phyloP scores from a whole-genome alignment of 1,140 invertebrate genomes.

The Drosophila pseudoobscura region DNA sequence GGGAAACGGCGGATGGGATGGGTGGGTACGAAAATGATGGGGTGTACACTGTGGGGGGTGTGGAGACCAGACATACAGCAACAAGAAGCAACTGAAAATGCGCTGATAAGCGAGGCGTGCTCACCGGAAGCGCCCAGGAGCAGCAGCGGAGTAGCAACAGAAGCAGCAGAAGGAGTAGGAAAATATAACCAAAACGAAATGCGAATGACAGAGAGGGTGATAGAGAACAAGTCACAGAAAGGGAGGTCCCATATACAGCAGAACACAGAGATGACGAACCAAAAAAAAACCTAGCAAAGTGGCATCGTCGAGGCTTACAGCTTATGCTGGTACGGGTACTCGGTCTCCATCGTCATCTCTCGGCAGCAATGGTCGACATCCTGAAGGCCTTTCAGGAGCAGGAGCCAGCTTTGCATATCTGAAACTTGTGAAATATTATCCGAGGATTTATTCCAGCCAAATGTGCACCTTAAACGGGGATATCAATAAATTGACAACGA shows the following conservation, averaged over 20 bases:
- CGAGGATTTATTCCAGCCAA: conserved; percentile 17
- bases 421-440: conserved; percentile 45
- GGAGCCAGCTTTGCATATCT: conserved; percentile 42
- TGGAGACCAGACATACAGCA: not conserved
- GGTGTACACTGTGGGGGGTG: not conserved
- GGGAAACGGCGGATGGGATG: not conserved
- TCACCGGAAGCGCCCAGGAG: conserved; percentile 57
- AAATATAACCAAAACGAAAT: not conserved
- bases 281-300: conserved; percentile 44
- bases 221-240: conserved; percentile 9
- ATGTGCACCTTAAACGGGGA: conserved; percentile 6
- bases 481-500: conserved; percentile 18
- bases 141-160: conserved; percentile 10
- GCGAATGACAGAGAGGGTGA: conserved; percentile 10
- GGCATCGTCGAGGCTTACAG: conserved; percentile 28
- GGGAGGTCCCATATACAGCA: not conserved
- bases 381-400: conserved; percentile 20
- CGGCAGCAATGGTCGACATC: not conserved
- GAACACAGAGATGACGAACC: too few relatives aligned
- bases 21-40: too few relatives aligned
- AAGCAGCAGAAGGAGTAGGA: conserved; percentile 3
- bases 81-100: conserved; percentile 62
- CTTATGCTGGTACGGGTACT: not conserved
- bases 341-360: not conserved
- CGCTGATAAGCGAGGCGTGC: conserved; percentile 75